Evolutionary conservation across 1,140 invertebrate species (phyloP).

Genomic region (Sitophilus oryzae): DNA sequence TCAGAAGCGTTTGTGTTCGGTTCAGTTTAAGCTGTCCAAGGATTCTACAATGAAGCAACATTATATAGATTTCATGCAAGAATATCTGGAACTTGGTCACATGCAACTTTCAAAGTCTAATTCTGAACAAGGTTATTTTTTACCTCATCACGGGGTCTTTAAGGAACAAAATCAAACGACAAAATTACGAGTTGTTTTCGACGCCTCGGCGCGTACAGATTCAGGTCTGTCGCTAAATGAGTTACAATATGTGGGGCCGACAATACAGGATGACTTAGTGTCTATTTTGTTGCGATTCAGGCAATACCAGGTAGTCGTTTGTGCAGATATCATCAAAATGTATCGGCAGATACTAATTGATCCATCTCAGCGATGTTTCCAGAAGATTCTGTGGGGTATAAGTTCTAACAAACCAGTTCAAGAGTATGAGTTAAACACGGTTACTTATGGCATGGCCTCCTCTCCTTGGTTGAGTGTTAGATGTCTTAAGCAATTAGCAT

Average conservation of each 20-base stretch:
- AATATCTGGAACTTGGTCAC: constrained; percentile 8
- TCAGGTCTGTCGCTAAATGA: constrained; percentile 36
- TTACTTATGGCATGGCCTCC: constrained; percentile 40
- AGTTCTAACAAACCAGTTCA: too few species aligned
- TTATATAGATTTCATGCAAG: constrained; percentile 1
- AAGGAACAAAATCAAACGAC: constrained; percentile 1
- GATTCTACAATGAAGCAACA: neutral
- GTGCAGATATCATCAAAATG: too few species aligned
- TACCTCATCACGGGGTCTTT: constrained; percentile 13
- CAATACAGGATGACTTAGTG: too few species aligned
- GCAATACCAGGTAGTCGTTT: too few species aligned
- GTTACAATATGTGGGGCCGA: too few species aligned
- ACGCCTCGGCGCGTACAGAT: constrained; percentile 36
- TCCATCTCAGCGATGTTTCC: too few species aligned
- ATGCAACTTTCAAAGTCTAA: neutral
- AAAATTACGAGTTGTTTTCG: constrained; percentile 39
- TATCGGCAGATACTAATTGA: too few species aligned
- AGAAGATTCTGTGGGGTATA: too few species aligned
- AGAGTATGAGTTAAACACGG: constrained; percentile 36
- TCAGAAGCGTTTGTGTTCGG: neutral
- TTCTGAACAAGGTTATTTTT: constrained; percentile 1
- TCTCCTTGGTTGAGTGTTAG: constrained; percentile 36
- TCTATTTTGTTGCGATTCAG: too few species aligned
- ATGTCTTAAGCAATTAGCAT: constrained; percentile 22
- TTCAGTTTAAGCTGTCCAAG: neutral